Conservation (phyloP, 2,888 invertebrate species). For the Coecobrya sp. region DNA sequence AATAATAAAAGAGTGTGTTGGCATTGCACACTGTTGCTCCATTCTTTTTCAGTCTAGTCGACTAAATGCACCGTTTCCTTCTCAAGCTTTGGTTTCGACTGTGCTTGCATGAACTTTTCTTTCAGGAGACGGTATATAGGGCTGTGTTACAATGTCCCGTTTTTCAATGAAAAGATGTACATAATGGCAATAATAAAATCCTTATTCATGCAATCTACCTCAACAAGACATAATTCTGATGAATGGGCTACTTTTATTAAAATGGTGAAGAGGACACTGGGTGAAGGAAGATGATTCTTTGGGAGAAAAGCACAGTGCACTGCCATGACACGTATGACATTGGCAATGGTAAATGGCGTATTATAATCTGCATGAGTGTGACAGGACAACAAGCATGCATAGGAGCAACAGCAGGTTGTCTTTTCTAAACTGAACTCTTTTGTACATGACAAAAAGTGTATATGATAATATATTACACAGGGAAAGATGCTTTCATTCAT, state of each 20-base stretch:
- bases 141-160: constrained; percentile 55
- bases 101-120: constrained; percentile 6
- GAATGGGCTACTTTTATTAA: constrained; percentile 79
- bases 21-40: constrained; percentile 30
- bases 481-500: constrained; percentile 20
- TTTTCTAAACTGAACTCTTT: constrained; percentile 59
- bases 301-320: constrained; percentile 58
- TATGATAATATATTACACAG: constrained; percentile 18
- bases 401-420: constrained; percentile 75
- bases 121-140: constrained; percentile 5
- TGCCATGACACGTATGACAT: constrained; percentile 70
- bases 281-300: constrained; percentile 49
- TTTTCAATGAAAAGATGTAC: constrained; percentile 66
- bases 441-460: constrained; percentile 45
- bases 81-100: constrained; percentile 18
- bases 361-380: constrained; percentile 68
- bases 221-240: constrained; percentile 81
- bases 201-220: constrained; percentile 78
- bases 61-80: constrained; percentile 10
- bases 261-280: constrained; percentile 73
- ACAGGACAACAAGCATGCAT: constrained; percentile 71
- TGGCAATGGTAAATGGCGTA: constrained; percentile 76
- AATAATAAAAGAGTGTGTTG: constrained; percentile 47
- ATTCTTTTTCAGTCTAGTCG: not conserved
- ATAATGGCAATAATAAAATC: constrained; percentile 69